A percentile compares a stretch with the other conserved stretches of the same genome.
Evolutionary conservation across 2,888 invertebrate genomes (phyloP).

Genomic region (Peribatodes rhomboidaria): DNA sequence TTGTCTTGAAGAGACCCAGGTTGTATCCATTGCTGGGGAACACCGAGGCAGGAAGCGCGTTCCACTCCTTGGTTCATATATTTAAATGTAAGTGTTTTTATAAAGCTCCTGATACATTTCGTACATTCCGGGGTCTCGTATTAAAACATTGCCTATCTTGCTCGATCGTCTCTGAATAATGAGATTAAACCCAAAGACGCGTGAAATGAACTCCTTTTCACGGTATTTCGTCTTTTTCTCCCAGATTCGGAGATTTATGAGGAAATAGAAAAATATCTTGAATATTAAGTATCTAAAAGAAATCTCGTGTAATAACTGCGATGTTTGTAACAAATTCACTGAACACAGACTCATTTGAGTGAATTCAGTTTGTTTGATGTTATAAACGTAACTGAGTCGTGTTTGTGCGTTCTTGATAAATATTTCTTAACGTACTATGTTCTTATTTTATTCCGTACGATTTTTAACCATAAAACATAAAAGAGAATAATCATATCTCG

Average conservation of each 20-base stretch:
- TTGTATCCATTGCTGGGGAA: too few species aligned
- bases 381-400: slow-evolving; percentile 3
- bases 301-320: not conserved
- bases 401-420: not conserved
- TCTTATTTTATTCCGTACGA: too few species aligned
- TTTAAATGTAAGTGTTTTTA: too few species aligned
- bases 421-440: not conserved
- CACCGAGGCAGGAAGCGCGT: too few species aligned
- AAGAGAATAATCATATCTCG: not conserved
- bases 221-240: slow-evolving; percentile 2
- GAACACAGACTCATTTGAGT: slow-evolving; percentile 7
- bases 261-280: not conserved
- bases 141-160: not conserved
- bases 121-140: too few species aligned
- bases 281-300: slow-evolving; percentile 2
- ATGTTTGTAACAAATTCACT: slow-evolving; percentile 8
- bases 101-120: too few species aligned
- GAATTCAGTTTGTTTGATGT: slow-evolving; percentile 4
- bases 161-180: slow-evolving; percentile 10
- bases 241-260: slow-evolving; percentile 1
- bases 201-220: slow-evolving; percentile 23
- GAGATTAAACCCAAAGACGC: slow-evolving; percentile 17
- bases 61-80: too few species aligned
- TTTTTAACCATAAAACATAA: too few species aligned
- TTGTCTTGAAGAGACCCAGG: too few species aligned